Evolutionary conservation across 1,140 invertebrate genomes (phyloP).

Genomic region (Arion vulgaris): DNA sequence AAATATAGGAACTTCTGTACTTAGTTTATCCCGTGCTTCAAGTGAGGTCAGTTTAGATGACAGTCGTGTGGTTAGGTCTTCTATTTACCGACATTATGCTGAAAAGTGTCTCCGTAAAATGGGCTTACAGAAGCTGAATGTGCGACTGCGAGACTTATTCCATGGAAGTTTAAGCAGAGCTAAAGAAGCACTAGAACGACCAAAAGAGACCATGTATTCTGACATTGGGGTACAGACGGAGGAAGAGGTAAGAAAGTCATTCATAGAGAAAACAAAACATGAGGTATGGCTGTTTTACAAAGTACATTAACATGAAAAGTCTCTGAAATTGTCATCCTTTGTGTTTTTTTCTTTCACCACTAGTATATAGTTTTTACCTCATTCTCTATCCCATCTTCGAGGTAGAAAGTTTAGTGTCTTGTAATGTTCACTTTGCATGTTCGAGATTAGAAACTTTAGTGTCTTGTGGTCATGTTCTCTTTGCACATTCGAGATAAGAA

Average conservation of each 20-base stretch:
- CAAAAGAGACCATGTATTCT: slow-evolving; percentile 41
- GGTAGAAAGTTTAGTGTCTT: too few relatives aligned
- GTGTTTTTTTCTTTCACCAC: too few relatives aligned
- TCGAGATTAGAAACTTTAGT: too few relatives aligned
- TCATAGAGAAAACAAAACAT: too few relatives aligned
- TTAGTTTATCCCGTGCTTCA: slow-evolving; percentile 72
- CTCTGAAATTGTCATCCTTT: too few relatives aligned
- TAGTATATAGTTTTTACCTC: too few relatives aligned
- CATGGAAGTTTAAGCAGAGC: slow-evolving; percentile 70
- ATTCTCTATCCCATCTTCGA: too few relatives aligned
- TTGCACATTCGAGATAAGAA: too few relatives aligned
- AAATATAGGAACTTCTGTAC: slow-evolving; percentile 60
- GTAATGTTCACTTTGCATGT: too few relatives aligned
- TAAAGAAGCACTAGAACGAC: slow-evolving; percentile 69
- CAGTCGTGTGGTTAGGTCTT: slow-evolving; percentile 27
- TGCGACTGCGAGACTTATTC: slow-evolving; percentile 70
- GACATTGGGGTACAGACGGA: slow-evolving; percentile 2
- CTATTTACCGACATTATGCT: slow-evolving; percentile 81
- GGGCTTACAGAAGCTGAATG: slow-evolving; percentile 82
- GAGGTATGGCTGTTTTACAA: too few relatives aligned
- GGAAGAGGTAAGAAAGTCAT: not conserved
- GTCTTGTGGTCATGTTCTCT: too few relatives aligned
- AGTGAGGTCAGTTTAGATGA: slow-evolving; percentile 67
- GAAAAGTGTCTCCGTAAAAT: slow-evolving; percentile 89
- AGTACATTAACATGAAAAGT: too few relatives aligned